These are phyloP conservation scores for Drosophila tripunctata DNA, from an alignment of 2,888 invertebrate species.

Conservation along the genomic window DNA sequence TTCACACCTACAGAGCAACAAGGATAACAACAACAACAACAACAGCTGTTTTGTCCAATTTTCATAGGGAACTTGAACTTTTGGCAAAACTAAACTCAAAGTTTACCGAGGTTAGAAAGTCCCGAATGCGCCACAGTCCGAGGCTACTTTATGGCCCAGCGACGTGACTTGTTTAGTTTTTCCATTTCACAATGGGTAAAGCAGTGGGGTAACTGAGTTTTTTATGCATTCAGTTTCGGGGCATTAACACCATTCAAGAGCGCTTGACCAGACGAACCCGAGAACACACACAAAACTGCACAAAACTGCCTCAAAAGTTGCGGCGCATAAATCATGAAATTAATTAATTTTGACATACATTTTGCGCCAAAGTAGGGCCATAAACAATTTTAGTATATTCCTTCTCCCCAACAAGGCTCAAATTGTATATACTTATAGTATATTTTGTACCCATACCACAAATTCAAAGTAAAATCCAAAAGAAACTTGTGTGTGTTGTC, in stretches of 20 bases:
- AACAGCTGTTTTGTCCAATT: constrained; percentile 51
- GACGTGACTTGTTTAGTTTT: constrained; percentile 70
- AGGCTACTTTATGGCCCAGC: constrained; percentile 61
- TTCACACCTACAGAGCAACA: constrained; percentile 66
- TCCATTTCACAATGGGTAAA: not conserved
- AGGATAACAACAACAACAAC: constrained; percentile 17
- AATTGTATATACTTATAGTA: not conserved
- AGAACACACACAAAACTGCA: not conserved
- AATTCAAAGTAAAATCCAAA: constrained; percentile 74
- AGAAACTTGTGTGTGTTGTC: constrained; percentile 30
- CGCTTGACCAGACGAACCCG: constrained; percentile 47
- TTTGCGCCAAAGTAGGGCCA: constrained; percentile 66
- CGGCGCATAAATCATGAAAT: constrained; percentile 83
- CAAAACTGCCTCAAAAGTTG: constrained; percentile 38
- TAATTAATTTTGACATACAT: constrained; percentile 84
- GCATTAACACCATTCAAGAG: constrained; percentile 62
- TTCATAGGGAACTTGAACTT: constrained; percentile 56
- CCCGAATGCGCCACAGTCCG: constrained; percentile 34
- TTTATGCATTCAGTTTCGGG: constrained; percentile 13
- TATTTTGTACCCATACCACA: constrained; percentile 22
- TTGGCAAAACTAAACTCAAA: constrained; percentile 57
- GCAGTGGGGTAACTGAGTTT: not conserved
- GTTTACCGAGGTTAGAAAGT: constrained; percentile 47
- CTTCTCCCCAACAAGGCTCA: constrained; percentile 3
- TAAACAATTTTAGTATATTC: constrained; percentile 70